phyloP scores from a whole-genome alignment of 2,113 vertebrate species.

The Takifugu bimaculatus region DNA sequence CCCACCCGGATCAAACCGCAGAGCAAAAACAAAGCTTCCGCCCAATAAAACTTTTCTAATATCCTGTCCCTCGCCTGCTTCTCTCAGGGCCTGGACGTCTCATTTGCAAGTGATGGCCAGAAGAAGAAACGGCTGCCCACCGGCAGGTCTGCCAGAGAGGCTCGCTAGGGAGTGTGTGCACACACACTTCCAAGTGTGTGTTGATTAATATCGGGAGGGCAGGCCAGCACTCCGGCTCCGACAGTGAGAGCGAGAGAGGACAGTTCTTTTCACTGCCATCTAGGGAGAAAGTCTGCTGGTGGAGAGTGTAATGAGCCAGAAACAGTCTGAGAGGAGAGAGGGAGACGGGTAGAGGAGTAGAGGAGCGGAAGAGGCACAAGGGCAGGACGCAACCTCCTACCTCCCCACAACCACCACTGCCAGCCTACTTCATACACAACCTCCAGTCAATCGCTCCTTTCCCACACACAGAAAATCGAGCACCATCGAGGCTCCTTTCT shows the following conservation, averaged over 20 bases:
- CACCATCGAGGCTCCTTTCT: conserved; percentile 51
- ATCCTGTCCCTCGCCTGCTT: conserved; percentile 46
- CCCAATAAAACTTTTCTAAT: conserved; percentile 56
- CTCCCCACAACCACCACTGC: background rate
- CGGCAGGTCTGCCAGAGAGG: conserved; percentile 53
- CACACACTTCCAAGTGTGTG: conserved; percentile 27
- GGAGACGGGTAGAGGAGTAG: conserved; percentile 51
- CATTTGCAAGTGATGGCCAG: conserved; percentile 63
- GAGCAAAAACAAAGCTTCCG: conserved; percentile 52
- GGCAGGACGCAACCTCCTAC: conserved; percentile 55
- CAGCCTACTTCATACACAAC: conserved; percentile 25
- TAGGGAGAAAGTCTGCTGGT: conserved; percentile 73
- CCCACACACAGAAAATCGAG: conserved; percentile 30
- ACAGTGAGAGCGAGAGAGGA: conserved; percentile 65
- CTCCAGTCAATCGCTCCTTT: conserved; percentile 56
- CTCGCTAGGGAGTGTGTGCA: conserved; percentile 50
- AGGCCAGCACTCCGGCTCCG: conserved; percentile 60
- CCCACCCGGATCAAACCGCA: conserved; percentile 3
- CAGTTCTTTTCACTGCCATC: conserved; percentile 72
- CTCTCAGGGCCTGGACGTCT: conserved; percentile 52
- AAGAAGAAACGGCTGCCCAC: conserved; percentile 62
- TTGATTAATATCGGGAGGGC: conserved; percentile 75
- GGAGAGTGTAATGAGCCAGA: conserved; percentile 78
- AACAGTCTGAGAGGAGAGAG: conserved; percentile 65
- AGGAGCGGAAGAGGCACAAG: conserved; percentile 67